These are phyloP conservation scores for Gymnoscopelus microlampas DNA, from an alignment of 2,797 vertebrate species.

Conservation along the genomic window DNA sequence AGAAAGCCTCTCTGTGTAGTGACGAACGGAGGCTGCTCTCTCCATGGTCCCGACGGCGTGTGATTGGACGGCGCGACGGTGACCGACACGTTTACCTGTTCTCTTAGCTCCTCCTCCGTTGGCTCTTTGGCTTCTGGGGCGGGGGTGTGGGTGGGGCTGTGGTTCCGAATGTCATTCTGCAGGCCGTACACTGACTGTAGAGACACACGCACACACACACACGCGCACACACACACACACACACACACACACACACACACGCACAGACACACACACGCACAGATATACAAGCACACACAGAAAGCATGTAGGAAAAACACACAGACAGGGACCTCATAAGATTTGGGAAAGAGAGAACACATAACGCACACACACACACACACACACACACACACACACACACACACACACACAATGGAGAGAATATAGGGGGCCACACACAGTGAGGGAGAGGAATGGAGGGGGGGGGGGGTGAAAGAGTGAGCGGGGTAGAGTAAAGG, in stretches of 20 bases:
- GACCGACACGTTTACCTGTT: slow-evolving; percentile 76
- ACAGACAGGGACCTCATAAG: neutral
- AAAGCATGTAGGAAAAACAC: neutral
- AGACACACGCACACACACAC: neutral
- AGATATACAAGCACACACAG: neutral
- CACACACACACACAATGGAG: neutral
- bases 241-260: neutral
- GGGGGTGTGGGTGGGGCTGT: slow-evolving; percentile 85
- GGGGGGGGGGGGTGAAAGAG: neutral
- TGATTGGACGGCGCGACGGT: too few species aligned
- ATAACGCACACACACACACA: slow-evolving; percentile 1
- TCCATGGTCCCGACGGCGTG: too few species aligned
- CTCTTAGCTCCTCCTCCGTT: slow-evolving; percentile 84
- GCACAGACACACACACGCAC: neutral
- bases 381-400: slow-evolving; percentile 7
- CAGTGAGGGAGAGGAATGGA: neutral
- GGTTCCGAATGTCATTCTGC: slow-evolving; percentile 87
- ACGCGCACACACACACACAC: neutral
- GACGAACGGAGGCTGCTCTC: too few species aligned
- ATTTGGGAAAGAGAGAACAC: neutral
- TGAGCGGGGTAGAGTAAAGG: neutral
- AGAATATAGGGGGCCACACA: neutral
- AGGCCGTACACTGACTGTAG: slow-evolving; percentile 87
- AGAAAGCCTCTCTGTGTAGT: too few species aligned
- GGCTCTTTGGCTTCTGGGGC: slow-evolving; percentile 84